These are phyloP conservation scores for Gobionotothen gibberifrons DNA, from an alignment of 2,797 vertebrate species.

Conservation along the genomic window DNA sequence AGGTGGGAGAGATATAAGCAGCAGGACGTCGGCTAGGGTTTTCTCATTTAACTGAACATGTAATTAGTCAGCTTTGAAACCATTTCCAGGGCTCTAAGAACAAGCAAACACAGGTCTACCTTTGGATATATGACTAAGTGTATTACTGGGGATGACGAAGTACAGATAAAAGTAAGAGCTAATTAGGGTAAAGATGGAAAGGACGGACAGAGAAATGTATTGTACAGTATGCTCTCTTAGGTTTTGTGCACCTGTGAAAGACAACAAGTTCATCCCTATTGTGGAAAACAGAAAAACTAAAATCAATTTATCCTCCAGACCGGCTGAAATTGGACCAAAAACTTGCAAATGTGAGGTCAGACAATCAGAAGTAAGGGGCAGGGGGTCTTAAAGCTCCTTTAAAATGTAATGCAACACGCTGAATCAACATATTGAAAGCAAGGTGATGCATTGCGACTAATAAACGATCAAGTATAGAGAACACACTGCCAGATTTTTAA, in stretches of 20 bases:
- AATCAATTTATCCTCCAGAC: background rate
- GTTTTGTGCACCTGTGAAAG: slow-evolving; percentile 4
- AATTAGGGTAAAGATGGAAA: background rate
- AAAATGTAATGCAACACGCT: background rate
- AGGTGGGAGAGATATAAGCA: slow-evolving; percentile 11
- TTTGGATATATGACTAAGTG: slow-evolving; percentile 23
- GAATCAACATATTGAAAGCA: background rate
- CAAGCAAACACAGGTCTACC: slow-evolving; percentile 22
- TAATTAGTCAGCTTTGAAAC: slow-evolving; percentile 50
- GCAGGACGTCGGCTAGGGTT: slow-evolving; percentile 1
- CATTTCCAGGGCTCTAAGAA: slow-evolving; percentile 20
- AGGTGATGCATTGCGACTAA: too few relatives aligned
- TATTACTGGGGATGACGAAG: slow-evolving; percentile 1
- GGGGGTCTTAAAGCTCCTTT: slow-evolving; percentile 34
- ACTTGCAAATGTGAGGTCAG: slow-evolving; percentile 47
- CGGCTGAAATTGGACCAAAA: slow-evolving; percentile 44
- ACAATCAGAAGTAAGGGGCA: slow-evolving; percentile 35
- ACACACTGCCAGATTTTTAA: too few relatives aligned
- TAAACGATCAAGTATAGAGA: too few relatives aligned
- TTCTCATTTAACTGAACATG: slow-evolving; percentile 44
- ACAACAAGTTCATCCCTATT: slow-evolving; percentile 16
- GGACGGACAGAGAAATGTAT: background rate
- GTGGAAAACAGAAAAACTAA: slow-evolving; percentile 1
- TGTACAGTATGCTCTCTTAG: background rate
- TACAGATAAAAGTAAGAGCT: background rate